Conservation (phyloP, 2,113 vertebrate species). For the Tretioscincus oriximinensis region DNA sequence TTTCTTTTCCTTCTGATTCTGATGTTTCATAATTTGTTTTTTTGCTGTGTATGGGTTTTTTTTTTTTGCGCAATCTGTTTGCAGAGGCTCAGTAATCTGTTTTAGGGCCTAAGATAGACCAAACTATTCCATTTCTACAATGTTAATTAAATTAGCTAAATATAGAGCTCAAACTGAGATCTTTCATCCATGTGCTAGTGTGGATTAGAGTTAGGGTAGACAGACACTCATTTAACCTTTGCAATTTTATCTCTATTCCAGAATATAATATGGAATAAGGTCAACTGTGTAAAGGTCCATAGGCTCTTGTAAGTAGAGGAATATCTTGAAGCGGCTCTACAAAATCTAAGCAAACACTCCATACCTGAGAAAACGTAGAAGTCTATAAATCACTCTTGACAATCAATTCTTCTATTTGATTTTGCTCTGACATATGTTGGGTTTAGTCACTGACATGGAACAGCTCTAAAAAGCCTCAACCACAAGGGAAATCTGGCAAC, state of each 20-base stretch:
- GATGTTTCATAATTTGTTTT: not conserved
- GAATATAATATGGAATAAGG: not conserved
- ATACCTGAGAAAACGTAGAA: slow-evolving; percentile 71
- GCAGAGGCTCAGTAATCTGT: too few species aligned
- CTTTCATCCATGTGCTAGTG: too few species aligned
- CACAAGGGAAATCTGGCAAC: slow-evolving; percentile 83
- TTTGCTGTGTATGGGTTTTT: not conserved
- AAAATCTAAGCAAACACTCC: slow-evolving; percentile 77
- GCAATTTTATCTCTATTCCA: too few species aligned
- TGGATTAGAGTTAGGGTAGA: too few species aligned
- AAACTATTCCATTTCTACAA: too few species aligned
- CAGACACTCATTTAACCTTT: too few species aligned
- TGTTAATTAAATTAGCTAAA: too few species aligned
- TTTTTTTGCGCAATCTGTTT: not conserved
- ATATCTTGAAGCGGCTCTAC: slow-evolving; percentile 71
- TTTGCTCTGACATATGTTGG: slow-evolving; percentile 65
- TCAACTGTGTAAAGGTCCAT: slow-evolving; percentile 30
- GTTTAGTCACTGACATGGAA: slow-evolving; percentile 71
- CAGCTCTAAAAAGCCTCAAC: slow-evolving; percentile 66
- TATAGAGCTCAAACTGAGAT: too few species aligned
- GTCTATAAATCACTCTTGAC: slow-evolving; percentile 79
- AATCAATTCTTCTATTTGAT: slow-evolving; percentile 73
- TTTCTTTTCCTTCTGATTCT: not conserved
- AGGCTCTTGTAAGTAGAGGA: slow-evolving; percentile 42
- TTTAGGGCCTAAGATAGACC: too few species aligned